A percentile compares a stretch with the other conserved stretches of the same genome.
These are phyloP conservation scores for Paramisgurnus dabryanus DNA, from an alignment of 2,113 vertebrate genomes.

Conservation along the genomic window DNA sequence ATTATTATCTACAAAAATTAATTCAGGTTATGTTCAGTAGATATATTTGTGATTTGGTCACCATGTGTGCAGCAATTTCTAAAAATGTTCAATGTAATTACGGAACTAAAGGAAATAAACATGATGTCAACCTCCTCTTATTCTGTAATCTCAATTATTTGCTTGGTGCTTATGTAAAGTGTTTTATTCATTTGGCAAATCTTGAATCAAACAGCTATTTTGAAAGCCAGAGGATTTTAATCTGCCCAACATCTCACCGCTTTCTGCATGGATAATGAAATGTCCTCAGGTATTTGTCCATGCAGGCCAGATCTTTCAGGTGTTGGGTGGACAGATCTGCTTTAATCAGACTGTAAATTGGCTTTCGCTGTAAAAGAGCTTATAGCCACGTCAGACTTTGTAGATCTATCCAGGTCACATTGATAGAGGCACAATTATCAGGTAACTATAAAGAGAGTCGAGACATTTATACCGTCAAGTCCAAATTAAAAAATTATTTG, in stretches of 20 bases:
- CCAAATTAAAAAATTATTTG: too few species aligned
- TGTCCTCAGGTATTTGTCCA: background rate
- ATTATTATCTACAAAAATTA: background rate
- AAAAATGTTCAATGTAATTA: background rate
- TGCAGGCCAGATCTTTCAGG: constrained; percentile 56
- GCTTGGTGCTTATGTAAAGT: too few species aligned
- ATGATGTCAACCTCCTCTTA: background rate
- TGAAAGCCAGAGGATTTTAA: too few species aligned
- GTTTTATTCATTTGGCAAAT: too few species aligned
- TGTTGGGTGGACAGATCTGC: constrained; percentile 72
- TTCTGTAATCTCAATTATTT: background rate
- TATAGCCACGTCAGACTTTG: constrained; percentile 73
- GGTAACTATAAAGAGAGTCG: background rate
- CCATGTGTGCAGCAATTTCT: background rate
- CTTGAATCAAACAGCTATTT: too few species aligned
- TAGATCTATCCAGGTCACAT: constrained; percentile 71
- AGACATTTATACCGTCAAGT: too few species aligned
- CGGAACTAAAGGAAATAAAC: constrained; percentile 36
- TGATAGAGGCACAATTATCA: constrained; percentile 40
- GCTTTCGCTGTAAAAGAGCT: constrained; percentile 80
- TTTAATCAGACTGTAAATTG: constrained; percentile 77
- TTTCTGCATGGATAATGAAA: background rate
- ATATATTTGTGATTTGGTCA: background rate
- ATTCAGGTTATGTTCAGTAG: background rate
- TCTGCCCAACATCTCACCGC: background rate